Conservation (phyloP, 2,888 invertebrate species). For the Thyatira batis region DNA sequence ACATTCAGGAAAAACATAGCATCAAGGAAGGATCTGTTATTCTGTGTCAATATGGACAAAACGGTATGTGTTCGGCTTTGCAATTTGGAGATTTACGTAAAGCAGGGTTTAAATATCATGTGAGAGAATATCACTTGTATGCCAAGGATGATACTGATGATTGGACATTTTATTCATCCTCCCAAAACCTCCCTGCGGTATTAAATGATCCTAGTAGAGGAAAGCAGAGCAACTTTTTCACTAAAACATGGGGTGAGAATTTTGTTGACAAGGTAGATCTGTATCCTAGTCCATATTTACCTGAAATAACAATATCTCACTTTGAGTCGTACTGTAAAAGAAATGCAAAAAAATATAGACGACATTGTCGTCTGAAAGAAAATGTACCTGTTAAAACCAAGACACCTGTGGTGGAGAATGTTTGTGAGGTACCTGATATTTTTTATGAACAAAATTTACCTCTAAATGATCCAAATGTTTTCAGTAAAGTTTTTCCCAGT, state of each 20-base stretch:
- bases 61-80: conserved; percentile 92
- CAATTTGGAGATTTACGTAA: conserved; percentile 95
- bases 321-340: conserved; percentile 94
- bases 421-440: conserved; percentile 90
- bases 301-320: conserved; percentile 90
- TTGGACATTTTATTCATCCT: conserved; percentile 95
- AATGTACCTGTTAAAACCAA: conserved; percentile 64
- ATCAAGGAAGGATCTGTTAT: conserved; percentile 92
- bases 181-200: conserved; percentile 97
- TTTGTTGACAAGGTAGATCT: conserved; percentile 93
- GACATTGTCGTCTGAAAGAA: conserved; percentile 83
- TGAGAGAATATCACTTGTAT: conserved; percentile 85
- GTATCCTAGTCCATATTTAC: conserved; percentile 89
- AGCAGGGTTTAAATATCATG: conserved; percentile 93
- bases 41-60: conserved; percentile 93
- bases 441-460: conserved; percentile 91
- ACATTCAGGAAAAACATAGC: conserved; percentile 90
- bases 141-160: conserved; percentile 69
- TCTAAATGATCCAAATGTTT: conserved; percentile 90
- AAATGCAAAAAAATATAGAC: conserved; percentile 85
- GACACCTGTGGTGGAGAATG: conserved; percentile 71
- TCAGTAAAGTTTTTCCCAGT: conserved; percentile 92
- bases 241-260: conserved; percentile 98
- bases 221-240: conserved; percentile 96
- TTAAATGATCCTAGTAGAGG: conserved; percentile 96